Conservation (phyloP, 1,140 invertebrate species). For the Adelges cooleyi region DNA sequence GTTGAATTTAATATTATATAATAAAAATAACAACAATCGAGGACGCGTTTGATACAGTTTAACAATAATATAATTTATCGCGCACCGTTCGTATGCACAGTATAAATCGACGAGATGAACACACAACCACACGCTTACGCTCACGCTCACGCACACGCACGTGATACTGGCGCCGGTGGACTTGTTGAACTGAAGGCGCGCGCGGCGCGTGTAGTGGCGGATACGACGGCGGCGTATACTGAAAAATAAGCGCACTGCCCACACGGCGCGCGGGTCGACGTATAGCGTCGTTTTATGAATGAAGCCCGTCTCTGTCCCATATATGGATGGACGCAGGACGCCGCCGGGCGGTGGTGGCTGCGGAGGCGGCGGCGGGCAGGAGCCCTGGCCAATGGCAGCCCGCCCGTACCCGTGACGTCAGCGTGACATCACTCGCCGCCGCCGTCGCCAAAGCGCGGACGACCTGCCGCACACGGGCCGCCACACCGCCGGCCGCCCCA, state of each 20-base stretch:
- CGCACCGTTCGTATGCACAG: no score
- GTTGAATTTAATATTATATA: neutral
- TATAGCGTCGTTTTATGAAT: constrained; percentile 52
- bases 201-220: constrained; percentile 32
- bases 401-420: constrained; percentile 30
- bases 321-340: constrained; percentile 44
- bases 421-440: constrained; percentile 30
- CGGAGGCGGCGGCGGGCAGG: constrained; percentile 1
- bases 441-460: neutral
- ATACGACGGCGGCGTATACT: constrained; percentile 36
- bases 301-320: constrained; percentile 45
- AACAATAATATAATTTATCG: no score
- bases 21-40: constrained; percentile 9
- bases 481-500: neutral
- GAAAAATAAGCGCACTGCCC: constrained; percentile 34
- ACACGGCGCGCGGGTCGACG: constrained; percentile 39
- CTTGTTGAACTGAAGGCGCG: constrained; percentile 29
- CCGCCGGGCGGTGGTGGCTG: neutral
- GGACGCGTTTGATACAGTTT: no score
- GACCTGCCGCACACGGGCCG: constrained; percentile 13
- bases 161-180: constrained; percentile 16
- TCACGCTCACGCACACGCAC: constrained; percentile 27
- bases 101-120: neutral
- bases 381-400: constrained; percentile 41
- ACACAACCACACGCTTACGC: constrained; percentile 15